Evolutionary conservation across 53 echinoderm and acorn worm genomes (phyloP).

Genomic region (Apostichopus leukothele): DNA sequence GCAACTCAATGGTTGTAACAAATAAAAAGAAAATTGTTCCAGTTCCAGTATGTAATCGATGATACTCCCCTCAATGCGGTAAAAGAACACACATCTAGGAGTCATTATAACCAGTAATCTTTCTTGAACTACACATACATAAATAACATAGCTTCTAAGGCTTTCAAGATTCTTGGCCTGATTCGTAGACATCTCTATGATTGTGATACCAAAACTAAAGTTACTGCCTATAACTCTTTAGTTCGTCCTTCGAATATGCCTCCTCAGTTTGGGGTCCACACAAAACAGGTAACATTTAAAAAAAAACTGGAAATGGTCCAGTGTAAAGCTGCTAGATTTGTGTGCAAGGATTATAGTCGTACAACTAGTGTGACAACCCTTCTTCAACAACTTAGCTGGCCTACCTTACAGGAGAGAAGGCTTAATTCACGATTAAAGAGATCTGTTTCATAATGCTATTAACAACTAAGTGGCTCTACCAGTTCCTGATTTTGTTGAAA

Average conservation of each 20-base stretch:
- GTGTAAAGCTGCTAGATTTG: too few relatives aligned
- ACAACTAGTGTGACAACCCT: too few relatives aligned
- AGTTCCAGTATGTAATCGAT: background rate
- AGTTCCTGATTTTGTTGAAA: background rate
- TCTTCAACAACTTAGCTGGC: background rate
- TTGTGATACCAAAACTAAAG: too few relatives aligned
- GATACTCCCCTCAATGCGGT: background rate
- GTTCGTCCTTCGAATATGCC: too few relatives aligned
- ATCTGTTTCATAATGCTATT: background rate
- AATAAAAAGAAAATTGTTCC: background rate
- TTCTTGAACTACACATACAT: fast-evolving
- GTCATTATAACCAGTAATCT: too few relatives aligned
- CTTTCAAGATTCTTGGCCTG: background rate
- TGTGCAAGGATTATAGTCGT: too few relatives aligned
- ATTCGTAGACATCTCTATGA: too few relatives aligned
- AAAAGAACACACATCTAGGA: background rate
- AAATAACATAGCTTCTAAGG: fast-evolving
- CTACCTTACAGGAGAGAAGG: background rate
- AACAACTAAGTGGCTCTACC: background rate
- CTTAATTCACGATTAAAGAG: too few relatives aligned
- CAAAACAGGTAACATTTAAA: too few relatives aligned
- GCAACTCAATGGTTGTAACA: background rate
- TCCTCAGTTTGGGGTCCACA: too few relatives aligned
- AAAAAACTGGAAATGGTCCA: too few relatives aligned
- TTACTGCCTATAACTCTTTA: too few relatives aligned